phyloP scores from a whole-genome alignment of 2,113 vertebrate genomes.

The Noctilio leporinus region DNA sequence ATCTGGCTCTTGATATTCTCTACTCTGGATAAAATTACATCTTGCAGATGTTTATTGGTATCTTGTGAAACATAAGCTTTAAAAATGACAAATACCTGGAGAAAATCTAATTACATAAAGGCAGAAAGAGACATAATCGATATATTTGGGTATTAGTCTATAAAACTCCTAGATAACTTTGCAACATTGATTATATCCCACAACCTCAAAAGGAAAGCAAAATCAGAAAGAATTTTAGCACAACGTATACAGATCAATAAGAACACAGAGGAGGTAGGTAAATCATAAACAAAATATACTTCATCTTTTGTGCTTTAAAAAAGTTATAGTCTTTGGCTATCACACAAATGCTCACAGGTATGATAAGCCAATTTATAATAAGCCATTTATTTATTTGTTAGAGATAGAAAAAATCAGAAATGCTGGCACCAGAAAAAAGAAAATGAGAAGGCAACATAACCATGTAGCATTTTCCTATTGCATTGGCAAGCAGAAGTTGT shows the following conservation, averaged over 20 bases:
- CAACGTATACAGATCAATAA: background rate
- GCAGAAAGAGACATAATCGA: background rate
- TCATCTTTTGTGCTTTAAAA: conserved; percentile 27
- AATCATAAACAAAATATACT: conserved; percentile 23
- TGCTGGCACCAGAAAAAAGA: background rate
- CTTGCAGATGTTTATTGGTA: background rate
- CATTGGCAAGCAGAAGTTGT: background rate
- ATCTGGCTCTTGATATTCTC: background rate
- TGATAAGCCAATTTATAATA: background rate
- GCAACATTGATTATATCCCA: background rate
- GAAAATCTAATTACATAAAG: background rate
- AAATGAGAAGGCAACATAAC: background rate
- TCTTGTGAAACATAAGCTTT: background rate
- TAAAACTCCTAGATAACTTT: conserved; percentile 21
- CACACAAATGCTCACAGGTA: background rate
- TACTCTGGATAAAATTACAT: background rate
- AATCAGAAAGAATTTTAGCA: background rate
- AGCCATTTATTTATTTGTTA: background rate
- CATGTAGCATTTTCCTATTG: background rate
- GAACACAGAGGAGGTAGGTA: background rate
- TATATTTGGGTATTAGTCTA: background rate
- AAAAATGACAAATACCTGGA: background rate
- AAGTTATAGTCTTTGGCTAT: background rate
- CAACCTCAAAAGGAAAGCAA: conserved; percentile 8
- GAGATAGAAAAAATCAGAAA: background rate